phyloP scores from a whole-genome alignment of 1,140 invertebrate genomes.

The Dendroctonus ponderosae region DNA sequence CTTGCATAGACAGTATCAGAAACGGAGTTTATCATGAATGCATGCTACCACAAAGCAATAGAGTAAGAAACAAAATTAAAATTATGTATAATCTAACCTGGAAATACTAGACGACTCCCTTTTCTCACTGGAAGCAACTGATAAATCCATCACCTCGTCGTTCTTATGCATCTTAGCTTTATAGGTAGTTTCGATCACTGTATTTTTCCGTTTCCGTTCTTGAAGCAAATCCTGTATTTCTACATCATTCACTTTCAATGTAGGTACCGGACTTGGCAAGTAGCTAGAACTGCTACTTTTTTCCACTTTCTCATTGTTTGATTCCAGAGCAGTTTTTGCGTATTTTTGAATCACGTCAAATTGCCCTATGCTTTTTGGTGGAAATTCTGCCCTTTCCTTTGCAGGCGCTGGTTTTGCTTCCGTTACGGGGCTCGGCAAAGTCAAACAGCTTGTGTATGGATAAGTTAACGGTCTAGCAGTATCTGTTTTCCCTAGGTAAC shows the following conservation, averaged over 20 bases:
- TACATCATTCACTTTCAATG: conserved; percentile 40
- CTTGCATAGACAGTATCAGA: no score
- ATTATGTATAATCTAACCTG: no score
- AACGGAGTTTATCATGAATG: not conserved
- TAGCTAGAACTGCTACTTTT: conserved; percentile 4
- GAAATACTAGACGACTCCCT: conserved; percentile 5
- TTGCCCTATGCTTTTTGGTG: conserved; percentile 40
- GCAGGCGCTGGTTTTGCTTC: conserved; percentile 4
- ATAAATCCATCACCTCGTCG: conserved; percentile 48
- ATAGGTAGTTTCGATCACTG: conserved; percentile 28
- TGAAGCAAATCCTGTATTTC: conserved; percentile 21
- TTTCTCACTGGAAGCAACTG: conserved; percentile 24
- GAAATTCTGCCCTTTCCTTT: conserved; percentile 6
- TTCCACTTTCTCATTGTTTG: not conserved
- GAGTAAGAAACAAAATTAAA: no score
- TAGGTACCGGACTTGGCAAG: conserved; percentile 31
- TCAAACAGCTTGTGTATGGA: conserved; percentile 42
- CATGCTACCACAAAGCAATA: no score
- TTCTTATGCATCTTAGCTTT: conserved; percentile 35
- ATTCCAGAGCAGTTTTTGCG: conserved; percentile 17
- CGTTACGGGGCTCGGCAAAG: conserved; percentile 11
- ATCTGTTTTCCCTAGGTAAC: conserved; percentile 42
- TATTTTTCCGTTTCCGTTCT: conserved; percentile 42
- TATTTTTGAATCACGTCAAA: conserved; percentile 44
- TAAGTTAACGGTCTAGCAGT: conserved; percentile 46